Evolutionary conservation across 2,113 vertebrate species (phyloP).

Genomic region (Hepsetus odoe): DNA sequence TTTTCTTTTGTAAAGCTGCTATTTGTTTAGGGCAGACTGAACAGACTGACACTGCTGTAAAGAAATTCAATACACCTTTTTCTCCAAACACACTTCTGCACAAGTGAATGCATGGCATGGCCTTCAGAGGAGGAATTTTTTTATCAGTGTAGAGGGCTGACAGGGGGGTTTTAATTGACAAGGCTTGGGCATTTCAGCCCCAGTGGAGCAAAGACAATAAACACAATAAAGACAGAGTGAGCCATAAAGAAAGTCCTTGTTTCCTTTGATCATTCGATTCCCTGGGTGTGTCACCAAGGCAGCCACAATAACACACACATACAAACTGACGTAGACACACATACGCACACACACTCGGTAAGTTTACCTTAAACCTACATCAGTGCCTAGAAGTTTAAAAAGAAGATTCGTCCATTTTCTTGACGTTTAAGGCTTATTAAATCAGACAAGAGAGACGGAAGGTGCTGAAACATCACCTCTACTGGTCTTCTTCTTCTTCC

Average conservation of each 20-base stretch:
- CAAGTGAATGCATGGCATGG: conserved; percentile 42
- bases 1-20: background rate
- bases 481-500: conserved; percentile 19
- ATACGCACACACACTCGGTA: conserved; percentile 29
- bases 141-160: conserved; percentile 53
- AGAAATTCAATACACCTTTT: conserved; percentile 13
- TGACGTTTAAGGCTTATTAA: conserved; percentile 31
- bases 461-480: conserved; percentile 30
- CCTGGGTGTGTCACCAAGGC: conserved; percentile 52
- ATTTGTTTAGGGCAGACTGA: background rate
- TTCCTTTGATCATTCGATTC: conserved; percentile 59
- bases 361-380: conserved; percentile 25
- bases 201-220: conserved; percentile 62
- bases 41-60: background rate
- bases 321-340: conserved; percentile 33
- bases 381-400: conserved; percentile 2
- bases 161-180: conserved; percentile 63
- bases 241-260: conserved; percentile 60
- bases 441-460: conserved; percentile 4
- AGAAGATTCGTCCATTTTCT: conserved; percentile 33
- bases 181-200: conserved; percentile 52
- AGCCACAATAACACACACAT: conserved; percentile 19
- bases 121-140: conserved; percentile 56
- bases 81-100: conserved; percentile 25
- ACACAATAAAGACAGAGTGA: conserved; percentile 63